phyloP scores from a whole-genome alignment of 2,113 vertebrate genomes.

The Agelaius phoeniceus region DNA sequence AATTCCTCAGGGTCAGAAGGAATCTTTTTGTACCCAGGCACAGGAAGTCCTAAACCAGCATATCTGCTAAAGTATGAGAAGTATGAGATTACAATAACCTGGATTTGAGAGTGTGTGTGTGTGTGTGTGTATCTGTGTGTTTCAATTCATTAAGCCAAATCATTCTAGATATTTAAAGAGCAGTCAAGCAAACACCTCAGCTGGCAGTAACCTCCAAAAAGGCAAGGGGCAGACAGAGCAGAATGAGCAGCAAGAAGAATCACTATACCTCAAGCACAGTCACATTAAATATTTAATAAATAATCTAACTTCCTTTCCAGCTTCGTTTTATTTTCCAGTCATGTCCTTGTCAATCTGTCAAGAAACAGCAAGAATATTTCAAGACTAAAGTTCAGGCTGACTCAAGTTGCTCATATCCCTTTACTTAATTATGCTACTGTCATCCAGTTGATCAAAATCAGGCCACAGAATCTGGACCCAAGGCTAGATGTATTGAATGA shows the following conservation, averaged over 20 bases:
- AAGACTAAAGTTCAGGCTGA: background rate
- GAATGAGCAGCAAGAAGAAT: background rate
- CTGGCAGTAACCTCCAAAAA: background rate
- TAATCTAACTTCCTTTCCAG: background rate
- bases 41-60: background rate
- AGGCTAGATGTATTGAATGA: background rate
- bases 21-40: background rate
- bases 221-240: background rate
- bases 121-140: background rate
- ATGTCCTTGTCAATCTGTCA: background rate
- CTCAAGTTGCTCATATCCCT: background rate
- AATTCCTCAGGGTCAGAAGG: background rate
- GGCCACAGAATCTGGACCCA: background rate
- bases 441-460: background rate
- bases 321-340: background rate
- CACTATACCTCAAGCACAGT: background rate
- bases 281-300: background rate
- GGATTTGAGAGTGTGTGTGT: background rate
- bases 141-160: background rate
- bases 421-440: background rate
- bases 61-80: background rate
- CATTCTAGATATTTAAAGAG: background rate
- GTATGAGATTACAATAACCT: background rate
- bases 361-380: background rate
- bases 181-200: background rate